Evolutionary conservation across 2,113 vertebrate species (phyloP).

Genomic region (Sigmodon hispidus): DNA sequence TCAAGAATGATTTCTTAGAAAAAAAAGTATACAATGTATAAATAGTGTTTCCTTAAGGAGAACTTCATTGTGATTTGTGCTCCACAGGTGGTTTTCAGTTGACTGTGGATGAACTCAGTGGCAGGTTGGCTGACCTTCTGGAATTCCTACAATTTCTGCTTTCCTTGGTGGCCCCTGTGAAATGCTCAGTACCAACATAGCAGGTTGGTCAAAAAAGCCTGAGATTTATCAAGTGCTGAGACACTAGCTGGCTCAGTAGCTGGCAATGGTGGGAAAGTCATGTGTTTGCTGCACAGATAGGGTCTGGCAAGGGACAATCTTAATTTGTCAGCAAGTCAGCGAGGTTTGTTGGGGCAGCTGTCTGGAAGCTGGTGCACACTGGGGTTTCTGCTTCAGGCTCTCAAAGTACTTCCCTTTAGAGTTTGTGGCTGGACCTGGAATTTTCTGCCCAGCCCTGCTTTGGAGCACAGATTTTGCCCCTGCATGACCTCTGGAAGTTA

Average conservation of each 20-base stretch:
- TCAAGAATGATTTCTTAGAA: background rate
- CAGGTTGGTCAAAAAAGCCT: background rate
- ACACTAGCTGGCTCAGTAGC: accelerated
- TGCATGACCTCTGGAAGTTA: background rate
- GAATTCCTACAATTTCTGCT: background rate
- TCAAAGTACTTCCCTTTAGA: accelerated
- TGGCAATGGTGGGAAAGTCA: background rate
- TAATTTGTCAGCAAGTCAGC: accelerated
- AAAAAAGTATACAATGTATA: background rate
- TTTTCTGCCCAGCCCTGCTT: background rate
- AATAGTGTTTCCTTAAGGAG: background rate
- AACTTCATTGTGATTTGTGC: background rate
- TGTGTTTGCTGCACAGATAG: accelerated
- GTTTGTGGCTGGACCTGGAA: background rate
- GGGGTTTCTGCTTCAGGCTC: background rate
- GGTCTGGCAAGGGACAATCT: background rate
- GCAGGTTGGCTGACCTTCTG: accelerated
- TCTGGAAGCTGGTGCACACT: background rate
- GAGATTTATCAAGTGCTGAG: accelerated
- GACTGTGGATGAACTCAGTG: background rate
- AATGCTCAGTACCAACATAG: background rate
- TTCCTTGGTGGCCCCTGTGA: background rate
- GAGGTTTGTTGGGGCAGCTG: accelerated
- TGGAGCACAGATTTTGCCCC: background rate
- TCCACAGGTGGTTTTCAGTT: background rate